Percentiles rank a stretch among this genome's conserved stretches.
phyloP scores from a whole-genome alignment of 1,140 invertebrate genomes.

The Penaeus japonicus region DNA sequence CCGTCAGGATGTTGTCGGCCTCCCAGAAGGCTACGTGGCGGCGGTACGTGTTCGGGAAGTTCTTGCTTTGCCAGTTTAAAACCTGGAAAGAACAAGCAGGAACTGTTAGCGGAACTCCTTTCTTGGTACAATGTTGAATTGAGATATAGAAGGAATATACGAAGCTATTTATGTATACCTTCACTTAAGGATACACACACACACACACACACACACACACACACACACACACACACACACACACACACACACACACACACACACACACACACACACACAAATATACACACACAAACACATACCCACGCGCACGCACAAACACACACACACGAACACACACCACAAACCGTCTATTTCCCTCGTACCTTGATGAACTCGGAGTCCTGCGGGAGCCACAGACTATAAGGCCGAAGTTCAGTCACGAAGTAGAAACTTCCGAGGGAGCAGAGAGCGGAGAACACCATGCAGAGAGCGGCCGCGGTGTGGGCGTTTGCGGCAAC shows the following conservation, averaged over 20 bases:
- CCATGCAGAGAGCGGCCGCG: constrained; percentile 62
- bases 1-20: constrained; percentile 73
- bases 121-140: not conserved
- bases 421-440: constrained; percentile 70
- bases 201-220: not conserved
- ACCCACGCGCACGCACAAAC: no score
- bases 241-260: not conserved
- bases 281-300: no score
- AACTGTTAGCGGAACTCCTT: not conserved
- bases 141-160: not conserved
- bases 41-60: constrained; percentile 72
- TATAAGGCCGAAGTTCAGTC: constrained; percentile 74
- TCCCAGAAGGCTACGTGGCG: constrained; percentile 72
- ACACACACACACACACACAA: not conserved
- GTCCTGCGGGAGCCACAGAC: constrained; percentile 75
- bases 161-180: not conserved
- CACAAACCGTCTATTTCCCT: not conserved
- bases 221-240: not conserved
- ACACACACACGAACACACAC: not conserved
- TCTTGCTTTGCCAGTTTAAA: constrained; percentile 75
- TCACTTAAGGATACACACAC: not conserved
- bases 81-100: constrained; percentile 37
- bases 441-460: constrained; percentile 66
- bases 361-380: constrained; percentile 69
- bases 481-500: constrained; percentile 26